Conservation (phyloP, 2,888 invertebrate species). For the Drosophila anceps region DNA sequence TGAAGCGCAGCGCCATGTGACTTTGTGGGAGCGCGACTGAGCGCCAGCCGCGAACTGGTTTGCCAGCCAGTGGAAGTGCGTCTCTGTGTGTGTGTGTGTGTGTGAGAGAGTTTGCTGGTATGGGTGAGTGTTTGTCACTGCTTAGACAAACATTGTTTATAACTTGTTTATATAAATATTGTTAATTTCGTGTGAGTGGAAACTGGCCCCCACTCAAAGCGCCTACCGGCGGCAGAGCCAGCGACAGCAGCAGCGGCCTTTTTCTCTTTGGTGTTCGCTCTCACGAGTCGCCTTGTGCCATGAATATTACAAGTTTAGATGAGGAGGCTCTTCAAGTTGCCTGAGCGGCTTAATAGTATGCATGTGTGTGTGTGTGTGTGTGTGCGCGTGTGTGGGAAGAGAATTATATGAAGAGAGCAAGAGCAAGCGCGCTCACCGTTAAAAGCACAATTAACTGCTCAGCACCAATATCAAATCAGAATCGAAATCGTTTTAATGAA, state of each 20-base stretch:
- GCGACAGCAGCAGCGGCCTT: constrained; percentile 25
- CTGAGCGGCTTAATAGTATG: constrained; percentile 33
- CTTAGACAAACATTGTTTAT: constrained; percentile 78
- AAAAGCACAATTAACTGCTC: constrained; percentile 75
- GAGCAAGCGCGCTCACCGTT: constrained; percentile 52
- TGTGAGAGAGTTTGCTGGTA: constrained; percentile 4
- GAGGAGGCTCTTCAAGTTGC: constrained; percentile 37
- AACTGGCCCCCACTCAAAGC: constrained; percentile 50
- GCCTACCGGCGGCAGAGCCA: constrained; percentile 33
- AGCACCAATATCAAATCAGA: constrained; percentile 70
- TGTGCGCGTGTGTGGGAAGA: constrained; percentile 33
- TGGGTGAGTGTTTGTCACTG: constrained; percentile 73
- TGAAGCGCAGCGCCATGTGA: constrained; percentile 51
- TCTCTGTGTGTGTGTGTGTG: constrained; percentile 20
- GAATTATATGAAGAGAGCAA: constrained; percentile 22
- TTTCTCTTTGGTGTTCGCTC: constrained; percentile 33
- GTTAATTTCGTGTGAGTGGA: constrained; percentile 67
- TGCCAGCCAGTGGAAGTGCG: constrained; percentile 50
- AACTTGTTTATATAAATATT: constrained; percentile 81
- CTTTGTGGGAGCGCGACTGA: constrained; percentile 59
- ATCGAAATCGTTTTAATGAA: constrained; percentile 77
- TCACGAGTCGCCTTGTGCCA: constrained; percentile 46
- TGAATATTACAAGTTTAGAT: constrained; percentile 65
- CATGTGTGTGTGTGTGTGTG: constrained; percentile 7
- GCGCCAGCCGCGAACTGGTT: constrained; percentile 59